Conservation (phyloP, 2,113 vertebrate genomes). For the Clarias batrachus region DNA sequence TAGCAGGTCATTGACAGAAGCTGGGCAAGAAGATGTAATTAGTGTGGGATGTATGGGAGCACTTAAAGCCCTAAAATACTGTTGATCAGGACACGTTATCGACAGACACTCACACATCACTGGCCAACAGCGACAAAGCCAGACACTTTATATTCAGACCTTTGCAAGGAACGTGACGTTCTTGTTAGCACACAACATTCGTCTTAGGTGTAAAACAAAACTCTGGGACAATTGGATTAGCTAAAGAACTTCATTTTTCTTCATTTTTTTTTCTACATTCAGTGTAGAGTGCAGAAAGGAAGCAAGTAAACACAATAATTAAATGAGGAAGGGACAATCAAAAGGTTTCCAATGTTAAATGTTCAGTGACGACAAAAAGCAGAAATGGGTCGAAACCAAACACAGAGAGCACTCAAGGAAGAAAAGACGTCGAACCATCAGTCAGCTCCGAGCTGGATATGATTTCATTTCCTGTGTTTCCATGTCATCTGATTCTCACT, state of each 20-base stretch:
- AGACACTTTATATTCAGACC: constrained; percentile 37
- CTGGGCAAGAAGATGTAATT: constrained; percentile 54
- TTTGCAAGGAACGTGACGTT: constrained; percentile 28
- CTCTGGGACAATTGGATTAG: constrained; percentile 34
- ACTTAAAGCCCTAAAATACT: constrained; percentile 65
- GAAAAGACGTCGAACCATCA: not conserved
- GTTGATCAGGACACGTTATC: constrained; percentile 65
- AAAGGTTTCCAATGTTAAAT: not conserved
- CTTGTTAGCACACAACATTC: constrained; percentile 37
- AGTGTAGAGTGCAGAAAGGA: not conserved
- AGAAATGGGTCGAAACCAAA: not conserved
- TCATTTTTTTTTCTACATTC: constrained; percentile 1
- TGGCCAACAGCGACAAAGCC: constrained; percentile 44
- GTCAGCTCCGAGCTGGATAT: not conserved
- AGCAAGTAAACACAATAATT: not conserved
- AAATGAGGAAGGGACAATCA: not conserved
- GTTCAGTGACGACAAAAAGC: not conserved
- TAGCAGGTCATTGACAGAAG: constrained; percentile 45
- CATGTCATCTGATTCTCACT: not conserved
- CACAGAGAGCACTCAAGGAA: not conserved
- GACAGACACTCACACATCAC: constrained; percentile 52
- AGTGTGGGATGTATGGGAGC: constrained; percentile 59
- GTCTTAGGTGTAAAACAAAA: constrained; percentile 44
- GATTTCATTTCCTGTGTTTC: constrained; percentile 21
- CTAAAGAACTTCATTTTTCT: constrained; percentile 8